phyloP scores from a whole-genome alignment of 2,797 vertebrate genomes.

The Cetoscarus ocellatus region DNA sequence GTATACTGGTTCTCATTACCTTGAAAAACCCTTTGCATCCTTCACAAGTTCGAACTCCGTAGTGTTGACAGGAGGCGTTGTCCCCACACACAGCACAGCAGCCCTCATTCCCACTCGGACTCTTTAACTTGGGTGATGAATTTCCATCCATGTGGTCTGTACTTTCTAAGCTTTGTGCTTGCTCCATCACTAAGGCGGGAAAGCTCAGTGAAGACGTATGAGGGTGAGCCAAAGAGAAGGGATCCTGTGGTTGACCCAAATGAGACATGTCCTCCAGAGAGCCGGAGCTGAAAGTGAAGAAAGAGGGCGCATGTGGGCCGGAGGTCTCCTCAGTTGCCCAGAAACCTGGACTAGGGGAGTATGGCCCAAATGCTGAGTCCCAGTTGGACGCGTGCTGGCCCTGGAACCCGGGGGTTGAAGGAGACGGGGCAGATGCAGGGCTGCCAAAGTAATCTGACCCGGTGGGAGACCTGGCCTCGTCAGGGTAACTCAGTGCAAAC shows the following conservation, averaged over 20 bases:
- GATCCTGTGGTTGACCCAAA: slow-evolving; percentile 71
- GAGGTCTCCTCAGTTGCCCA: slow-evolving; percentile 89
- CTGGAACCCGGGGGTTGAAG: slow-evolving; percentile 90
- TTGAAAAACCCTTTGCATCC: slow-evolving; percentile 94
- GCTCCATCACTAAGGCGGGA: slow-evolving; percentile 79
- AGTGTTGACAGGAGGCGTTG: slow-evolving; percentile 96
- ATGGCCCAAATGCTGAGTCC: slow-evolving; percentile 90
- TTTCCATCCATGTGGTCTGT: slow-evolving; percentile 57
- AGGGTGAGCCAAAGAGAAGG: slow-evolving; percentile 65
- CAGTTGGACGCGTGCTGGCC: slow-evolving; percentile 85
- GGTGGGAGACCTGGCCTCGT: slow-evolving; percentile 89
- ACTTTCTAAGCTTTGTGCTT: slow-evolving; percentile 42
- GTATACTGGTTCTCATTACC: slow-evolving; percentile 71
- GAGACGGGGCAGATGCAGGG: slow-evolving; percentile 88
- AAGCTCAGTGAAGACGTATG: slow-evolving; percentile 75
- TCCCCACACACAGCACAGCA: slow-evolving; percentile 96
- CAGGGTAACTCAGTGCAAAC: slow-evolving; percentile 86
- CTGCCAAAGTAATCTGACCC: slow-evolving; percentile 94
- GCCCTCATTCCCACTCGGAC: slow-evolving; percentile 85
- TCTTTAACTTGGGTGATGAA: slow-evolving; percentile 70
- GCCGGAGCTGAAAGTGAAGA: slow-evolving; percentile 83
- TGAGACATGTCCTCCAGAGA: slow-evolving; percentile 72
- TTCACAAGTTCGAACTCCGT: slow-evolving; percentile 94
- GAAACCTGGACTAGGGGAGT: slow-evolving; percentile 87
- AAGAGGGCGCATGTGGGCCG: slow-evolving; percentile 82